Evolutionary conservation across 2,113 vertebrate species (phyloP), one percentile per base, ranked within the genome.

Genomic region (Sebastes schlegelii): DNA sequence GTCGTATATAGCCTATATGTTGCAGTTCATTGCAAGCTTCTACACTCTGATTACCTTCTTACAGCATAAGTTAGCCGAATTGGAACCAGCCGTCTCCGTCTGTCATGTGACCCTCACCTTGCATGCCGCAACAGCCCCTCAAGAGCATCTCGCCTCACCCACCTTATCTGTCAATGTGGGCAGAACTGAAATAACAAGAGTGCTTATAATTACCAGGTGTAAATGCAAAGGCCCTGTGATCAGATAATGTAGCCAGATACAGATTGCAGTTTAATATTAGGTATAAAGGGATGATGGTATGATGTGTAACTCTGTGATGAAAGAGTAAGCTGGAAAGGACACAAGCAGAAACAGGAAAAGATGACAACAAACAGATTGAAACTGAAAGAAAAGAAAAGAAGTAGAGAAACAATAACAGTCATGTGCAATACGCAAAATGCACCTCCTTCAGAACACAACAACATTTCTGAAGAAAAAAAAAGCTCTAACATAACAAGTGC

Each of bases 401-500:
- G 52, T 17, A 75, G 26, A 42, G 19, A 21, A 34, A 40, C 19
- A 45, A 45, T 11, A 57, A 57, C 3, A 14, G 2, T 57, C 2
- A 19, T 8, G 45, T 8, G 12, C 4, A n/a, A 60, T 6, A 48
- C 46, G 43, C 26, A 62, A 16, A 49, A 23, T n/a, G 11, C 23
- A 48, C 12, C 7, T 34, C 11, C 12, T 48, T 34, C 21, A 26
- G 14, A 6, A 70, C 16, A 11, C 45, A 63, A 71, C 14, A 64
- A 42, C 9, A 46, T 40, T 11, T 70, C 9, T 12, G 8, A 3
- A 46, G 12, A 13, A 34, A n/a, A 40, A 69, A 51, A 48, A 54
- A 43, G 13, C 14, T 58, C 17, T 78, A 48, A 6, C 54, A 58
- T 57, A 80, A 73, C 63, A 74, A 51, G 11, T 19, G 12, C 8